phyloP scores from a whole-genome alignment of 1,140 invertebrate species.

The Sipha flava region DNA sequence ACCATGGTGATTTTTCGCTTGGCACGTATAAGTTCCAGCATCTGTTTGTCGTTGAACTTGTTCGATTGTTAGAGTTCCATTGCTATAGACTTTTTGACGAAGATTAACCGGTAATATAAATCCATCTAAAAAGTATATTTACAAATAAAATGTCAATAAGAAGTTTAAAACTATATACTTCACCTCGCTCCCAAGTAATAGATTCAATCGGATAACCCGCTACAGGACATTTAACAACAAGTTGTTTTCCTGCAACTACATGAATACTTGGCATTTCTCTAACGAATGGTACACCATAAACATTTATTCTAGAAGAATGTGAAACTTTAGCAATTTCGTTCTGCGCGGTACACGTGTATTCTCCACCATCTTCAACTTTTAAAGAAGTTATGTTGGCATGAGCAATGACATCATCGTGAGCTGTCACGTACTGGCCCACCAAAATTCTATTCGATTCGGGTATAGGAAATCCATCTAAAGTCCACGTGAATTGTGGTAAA shows the following conservation, averaged over 20 bases:
- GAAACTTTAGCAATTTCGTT: conserved; percentile 68
- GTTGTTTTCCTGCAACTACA: conserved; percentile 74
- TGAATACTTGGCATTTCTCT: conserved; percentile 83
- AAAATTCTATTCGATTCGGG: conserved; percentile 67
- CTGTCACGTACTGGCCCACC: conserved; percentile 75
- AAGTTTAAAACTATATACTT: conserved; percentile 31
- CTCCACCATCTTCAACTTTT: conserved; percentile 81
- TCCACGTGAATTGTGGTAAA: conserved; percentile 80
- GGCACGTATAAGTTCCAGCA: conserved; percentile 78
- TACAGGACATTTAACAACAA: conserved; percentile 84
- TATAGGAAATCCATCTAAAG: conserved; percentile 75
- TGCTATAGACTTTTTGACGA: conserved; percentile 73
- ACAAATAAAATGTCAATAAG: not conserved
- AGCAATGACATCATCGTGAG: conserved; percentile 74
- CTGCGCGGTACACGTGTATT: conserved; percentile 77
- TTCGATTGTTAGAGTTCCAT: conserved; percentile 78
- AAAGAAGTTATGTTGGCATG: conserved; percentile 87
- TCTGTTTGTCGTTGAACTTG: conserved; percentile 68
- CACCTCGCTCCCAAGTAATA: conserved; percentile 83
- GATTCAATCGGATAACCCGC: conserved; percentile 84
- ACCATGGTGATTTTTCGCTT: conserved; percentile 73
- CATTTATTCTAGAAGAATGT: conserved; percentile 78
- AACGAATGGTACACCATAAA: conserved; percentile 80
- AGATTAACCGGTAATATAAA: conserved; percentile 74
- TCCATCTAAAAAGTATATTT: conserved; percentile 52